Evolutionary conservation across 2,888 invertebrate genomes (phyloP), one percentile per base, ranked within the genome.

Genomic region (Cantharis rustica): DNA sequence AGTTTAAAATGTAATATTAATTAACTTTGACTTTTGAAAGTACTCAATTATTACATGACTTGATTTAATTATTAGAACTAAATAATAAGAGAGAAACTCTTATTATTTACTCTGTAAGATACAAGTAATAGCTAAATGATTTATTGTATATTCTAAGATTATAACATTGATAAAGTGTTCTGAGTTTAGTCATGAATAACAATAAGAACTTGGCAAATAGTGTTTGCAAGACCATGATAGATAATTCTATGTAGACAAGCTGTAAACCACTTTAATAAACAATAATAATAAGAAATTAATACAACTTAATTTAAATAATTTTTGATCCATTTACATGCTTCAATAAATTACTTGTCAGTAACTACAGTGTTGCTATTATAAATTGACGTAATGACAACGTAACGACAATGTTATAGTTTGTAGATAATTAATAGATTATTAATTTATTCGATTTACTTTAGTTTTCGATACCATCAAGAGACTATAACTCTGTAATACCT

Each of bases 191-290:
- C 63, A 75, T 77, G 77, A 77, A 77, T 77, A 77, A 77, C 75
- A 77, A 77, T 77, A 77, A 74, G 69, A 75, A 75, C 75, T 72
- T 77, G 66, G 75, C 75, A 77, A 77, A 77, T 77, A 77, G 70
- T 72, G 75, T 72, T 75, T 72, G 75, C 61, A 70, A 73, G 64
- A 77, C 77, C 75, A 66, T 77, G 77, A 77, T 77, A 77, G 75
- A 77, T 77, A 77, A 77, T 75, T 70, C 62, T 16, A 31, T 31
- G 68, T 68, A 66, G 20, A 66, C 23, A 23, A 66, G 64, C 23
- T 66, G 17, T 20, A 66, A 20, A 20, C 64, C 20, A 66, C 20
- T 13, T 20, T 17, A 66, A 13, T 23, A n/a, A 23, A 66, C 64
- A 66, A 66, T 7, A 47, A 47, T 47, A 47, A 47, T n/a, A 47